phyloP scores from a whole-genome alignment of 1,140 invertebrate genomes.

The Papilio dardanus region DNA sequence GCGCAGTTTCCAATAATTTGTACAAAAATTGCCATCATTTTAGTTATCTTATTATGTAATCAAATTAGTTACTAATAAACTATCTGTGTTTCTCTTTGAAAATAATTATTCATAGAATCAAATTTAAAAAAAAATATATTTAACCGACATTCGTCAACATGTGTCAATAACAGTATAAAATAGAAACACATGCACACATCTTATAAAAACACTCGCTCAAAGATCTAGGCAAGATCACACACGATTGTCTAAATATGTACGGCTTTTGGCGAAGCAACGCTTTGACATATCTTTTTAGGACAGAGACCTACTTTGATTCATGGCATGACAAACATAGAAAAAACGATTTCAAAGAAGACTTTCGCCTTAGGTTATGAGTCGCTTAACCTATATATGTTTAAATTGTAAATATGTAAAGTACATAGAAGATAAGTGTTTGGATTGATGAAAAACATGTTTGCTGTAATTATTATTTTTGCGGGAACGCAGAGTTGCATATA shows the following conservation, averaged over 20 bases:
- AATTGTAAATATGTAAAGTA: neutral
- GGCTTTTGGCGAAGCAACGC: neutral
- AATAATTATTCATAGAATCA: too few relatives aligned
- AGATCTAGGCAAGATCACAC: neutral
- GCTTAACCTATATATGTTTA: neutral
- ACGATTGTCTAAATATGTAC: constrained; percentile 1
- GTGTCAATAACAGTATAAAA: neutral
- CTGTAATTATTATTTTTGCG: neutral
- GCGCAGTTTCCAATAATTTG: neutral
- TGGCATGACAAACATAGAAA: neutral
- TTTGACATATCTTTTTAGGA: neutral
- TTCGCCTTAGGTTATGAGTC: neutral
- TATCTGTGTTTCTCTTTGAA: too few relatives aligned
- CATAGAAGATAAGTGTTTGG: too few relatives aligned
- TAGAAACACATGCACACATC: neutral
- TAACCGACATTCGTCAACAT: too few relatives aligned
- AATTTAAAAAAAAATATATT: too few relatives aligned
- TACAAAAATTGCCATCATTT: too few relatives aligned
- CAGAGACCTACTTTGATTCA: neutral
- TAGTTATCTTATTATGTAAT: too few relatives aligned
- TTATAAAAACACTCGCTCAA: neutral
- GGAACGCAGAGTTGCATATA: neutral
- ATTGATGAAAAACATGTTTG: too few relatives aligned
- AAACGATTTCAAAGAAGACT: neutral
- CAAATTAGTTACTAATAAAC: too few relatives aligned